phyloP scores from a whole-genome alignment of 2,888 invertebrate genomes.

The Epinotia brunnichana region DNA sequence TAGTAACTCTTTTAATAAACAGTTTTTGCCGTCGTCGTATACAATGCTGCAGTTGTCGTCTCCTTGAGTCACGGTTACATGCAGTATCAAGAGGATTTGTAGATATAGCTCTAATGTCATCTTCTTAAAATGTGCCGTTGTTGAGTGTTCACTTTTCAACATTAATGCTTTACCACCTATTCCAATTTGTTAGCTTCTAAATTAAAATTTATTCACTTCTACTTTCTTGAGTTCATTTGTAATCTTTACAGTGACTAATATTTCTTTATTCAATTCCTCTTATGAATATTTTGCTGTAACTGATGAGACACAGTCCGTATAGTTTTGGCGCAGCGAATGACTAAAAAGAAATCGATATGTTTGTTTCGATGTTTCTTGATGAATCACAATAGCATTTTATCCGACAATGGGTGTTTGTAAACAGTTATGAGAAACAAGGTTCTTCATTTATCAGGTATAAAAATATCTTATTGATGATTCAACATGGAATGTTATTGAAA shows the following conservation, averaged over 20 bases:
- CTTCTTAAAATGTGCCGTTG: not conserved
- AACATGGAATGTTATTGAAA: not conserved
- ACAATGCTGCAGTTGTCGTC: constrained; percentile 5
- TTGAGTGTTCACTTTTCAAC: not conserved
- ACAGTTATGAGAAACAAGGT: not conserved
- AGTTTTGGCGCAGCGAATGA: not conserved
- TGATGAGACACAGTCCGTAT: not conserved
- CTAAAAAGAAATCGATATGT: not conserved
- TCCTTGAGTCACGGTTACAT: not conserved
- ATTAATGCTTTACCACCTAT: not conserved
- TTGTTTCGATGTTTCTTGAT: not conserved
- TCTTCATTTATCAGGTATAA: not conserved
- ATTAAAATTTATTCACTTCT: not conserved
- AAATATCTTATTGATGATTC: not conserved
- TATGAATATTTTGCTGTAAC: not conserved
- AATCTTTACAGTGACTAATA: not conserved
- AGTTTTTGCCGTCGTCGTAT: constrained; percentile 15
- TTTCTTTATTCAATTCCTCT: not conserved
- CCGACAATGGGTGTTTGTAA: constrained; percentile 17
- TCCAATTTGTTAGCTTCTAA: not conserved
- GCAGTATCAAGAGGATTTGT: constrained; percentile 10
- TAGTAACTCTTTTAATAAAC: constrained; percentile 24
- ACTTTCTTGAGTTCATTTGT: not conserved
- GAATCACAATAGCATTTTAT: not conserved
- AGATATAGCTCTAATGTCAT: constrained; percentile 9